A percentile compares a stretch with the other conserved stretches of the same genome.
Evolutionary conservation across 2,113 vertebrate genomes (phyloP).

Genomic region (Nestor notabilis): DNA sequence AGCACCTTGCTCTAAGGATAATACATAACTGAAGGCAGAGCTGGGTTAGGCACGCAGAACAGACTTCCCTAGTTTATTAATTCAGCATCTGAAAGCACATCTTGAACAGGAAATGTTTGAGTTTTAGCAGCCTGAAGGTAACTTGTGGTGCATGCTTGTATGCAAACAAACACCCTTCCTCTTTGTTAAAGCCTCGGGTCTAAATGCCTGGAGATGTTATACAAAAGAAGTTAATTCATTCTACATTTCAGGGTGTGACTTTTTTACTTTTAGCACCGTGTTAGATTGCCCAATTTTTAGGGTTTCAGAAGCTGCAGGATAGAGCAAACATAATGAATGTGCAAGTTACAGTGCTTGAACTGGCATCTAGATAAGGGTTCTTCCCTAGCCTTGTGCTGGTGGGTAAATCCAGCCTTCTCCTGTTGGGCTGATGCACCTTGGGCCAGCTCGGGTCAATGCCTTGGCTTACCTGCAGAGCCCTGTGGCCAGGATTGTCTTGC

Average conservation of each 20-base stretch:
- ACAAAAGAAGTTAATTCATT: not conserved
- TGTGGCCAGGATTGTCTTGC: not conserved
- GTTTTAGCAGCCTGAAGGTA: not conserved
- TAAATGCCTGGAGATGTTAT: not conserved
- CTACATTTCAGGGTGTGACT: not conserved
- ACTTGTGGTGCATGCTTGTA: not conserved
- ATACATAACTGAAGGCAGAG: not conserved
- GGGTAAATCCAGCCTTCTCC: not conserved
- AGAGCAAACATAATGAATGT: not conserved
- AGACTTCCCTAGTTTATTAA: not conserved
- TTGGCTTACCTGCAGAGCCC: not conserved
- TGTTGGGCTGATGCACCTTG: not conserved
- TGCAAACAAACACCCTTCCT: not conserved
- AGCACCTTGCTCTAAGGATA: not conserved
- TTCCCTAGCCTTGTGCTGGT: not conserved
- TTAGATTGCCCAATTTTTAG: not conserved
- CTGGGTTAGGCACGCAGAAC: not conserved
- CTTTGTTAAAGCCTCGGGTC: not conserved
- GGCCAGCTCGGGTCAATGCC: fast-evolving
- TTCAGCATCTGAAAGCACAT: not conserved
- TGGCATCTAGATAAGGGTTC: not conserved
- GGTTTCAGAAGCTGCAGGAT: not conserved
- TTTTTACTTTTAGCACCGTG: not conserved
- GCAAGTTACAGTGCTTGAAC: not conserved
- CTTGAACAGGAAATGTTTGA: not conserved